Percentiles rank a stretch among this genome's conserved stretches.
phyloP scores from a whole-genome alignment of 2,888 invertebrate genomes.

The Saturnia japonica region DNA sequence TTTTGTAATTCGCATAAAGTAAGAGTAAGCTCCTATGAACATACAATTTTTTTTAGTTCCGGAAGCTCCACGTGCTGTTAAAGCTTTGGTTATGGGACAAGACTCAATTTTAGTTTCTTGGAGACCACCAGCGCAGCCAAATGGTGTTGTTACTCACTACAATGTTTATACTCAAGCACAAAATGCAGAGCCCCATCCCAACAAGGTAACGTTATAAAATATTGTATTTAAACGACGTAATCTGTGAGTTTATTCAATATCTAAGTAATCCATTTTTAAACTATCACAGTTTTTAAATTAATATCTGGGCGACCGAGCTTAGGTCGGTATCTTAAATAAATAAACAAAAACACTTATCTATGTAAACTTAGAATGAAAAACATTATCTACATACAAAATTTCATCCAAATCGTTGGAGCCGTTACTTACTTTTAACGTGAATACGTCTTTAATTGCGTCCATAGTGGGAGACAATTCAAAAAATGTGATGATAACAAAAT shows the following conservation, averaged over 20 bases:
- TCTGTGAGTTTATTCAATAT: background rate
- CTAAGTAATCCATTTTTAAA: background rate
- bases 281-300: background rate
- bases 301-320: too few relatives aligned
- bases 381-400: too few relatives aligned
- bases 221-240: background rate
- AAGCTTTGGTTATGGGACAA: constrained; percentile 94
- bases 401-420: too few relatives aligned
- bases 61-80: constrained; percentile 95
- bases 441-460: too few relatives aligned
- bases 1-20: background rate
- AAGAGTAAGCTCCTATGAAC: background rate
- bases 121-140: constrained; percentile 95
- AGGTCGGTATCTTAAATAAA: too few relatives aligned
- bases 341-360: too few relatives aligned
- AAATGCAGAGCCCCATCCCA: constrained; percentile 86
- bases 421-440: too few relatives aligned
- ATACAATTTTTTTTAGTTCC: constrained; percentile 84
- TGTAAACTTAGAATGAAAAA: too few relatives aligned
- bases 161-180: constrained; percentile 94
- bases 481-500: too few relatives aligned
- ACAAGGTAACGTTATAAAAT: constrained; percentile 79
- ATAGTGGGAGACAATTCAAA: too few relatives aligned
- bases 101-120: constrained; percentile 96
- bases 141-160: constrained; percentile 96